Percentiles rank a stretch among this genome's conserved stretches.
These are phyloP conservation scores for Apotomis betuletana DNA, from an alignment of 2,888 invertebrate genomes.

Conservation along the genomic window DNA sequence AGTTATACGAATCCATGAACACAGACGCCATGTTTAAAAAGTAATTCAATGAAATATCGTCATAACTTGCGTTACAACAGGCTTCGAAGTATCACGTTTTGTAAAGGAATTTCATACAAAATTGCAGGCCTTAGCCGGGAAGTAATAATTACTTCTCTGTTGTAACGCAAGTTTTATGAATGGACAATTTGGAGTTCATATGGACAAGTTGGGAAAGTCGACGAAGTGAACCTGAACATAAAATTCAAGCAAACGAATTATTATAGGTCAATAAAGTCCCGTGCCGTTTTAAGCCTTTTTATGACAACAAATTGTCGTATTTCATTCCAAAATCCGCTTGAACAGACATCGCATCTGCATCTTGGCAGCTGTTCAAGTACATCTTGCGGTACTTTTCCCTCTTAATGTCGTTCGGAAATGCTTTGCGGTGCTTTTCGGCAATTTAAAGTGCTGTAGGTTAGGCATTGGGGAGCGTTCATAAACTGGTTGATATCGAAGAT, in stretches of 20 bases:
- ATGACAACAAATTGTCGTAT: constrained; percentile 20
- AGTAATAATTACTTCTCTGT: too few relatives aligned
- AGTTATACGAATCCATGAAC: too few relatives aligned
- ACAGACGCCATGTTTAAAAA: too few relatives aligned
- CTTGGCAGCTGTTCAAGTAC: constrained; percentile 51
- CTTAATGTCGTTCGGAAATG: constrained; percentile 46
- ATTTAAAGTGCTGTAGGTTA: constrained; percentile 44
- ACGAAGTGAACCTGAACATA: too few relatives aligned
- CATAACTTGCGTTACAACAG: too few relatives aligned
- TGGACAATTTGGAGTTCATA: too few relatives aligned
- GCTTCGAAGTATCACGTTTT: too few relatives aligned
- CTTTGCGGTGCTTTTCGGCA: constrained; percentile 46
- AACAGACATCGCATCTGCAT: constrained; percentile 44
- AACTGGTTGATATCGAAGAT: constrained; percentile 50
- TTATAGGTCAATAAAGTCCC: neutral
- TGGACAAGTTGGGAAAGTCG: too few relatives aligned
- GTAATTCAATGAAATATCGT: too few relatives aligned
- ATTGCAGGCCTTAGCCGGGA: too few relatives aligned
- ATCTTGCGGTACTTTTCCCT: constrained; percentile 47
- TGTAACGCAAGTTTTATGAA: too few relatives aligned
- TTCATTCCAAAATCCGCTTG: constrained; percentile 42
- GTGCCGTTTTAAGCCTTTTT: constrained; percentile 7
- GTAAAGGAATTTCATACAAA: too few relatives aligned
- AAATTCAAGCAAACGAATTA: neutral
- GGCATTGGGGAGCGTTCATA: constrained; percentile 48